Evolutionary conservation across 2,888 invertebrate species (phyloP).

Genomic region (Heliothis peltigera): DNA sequence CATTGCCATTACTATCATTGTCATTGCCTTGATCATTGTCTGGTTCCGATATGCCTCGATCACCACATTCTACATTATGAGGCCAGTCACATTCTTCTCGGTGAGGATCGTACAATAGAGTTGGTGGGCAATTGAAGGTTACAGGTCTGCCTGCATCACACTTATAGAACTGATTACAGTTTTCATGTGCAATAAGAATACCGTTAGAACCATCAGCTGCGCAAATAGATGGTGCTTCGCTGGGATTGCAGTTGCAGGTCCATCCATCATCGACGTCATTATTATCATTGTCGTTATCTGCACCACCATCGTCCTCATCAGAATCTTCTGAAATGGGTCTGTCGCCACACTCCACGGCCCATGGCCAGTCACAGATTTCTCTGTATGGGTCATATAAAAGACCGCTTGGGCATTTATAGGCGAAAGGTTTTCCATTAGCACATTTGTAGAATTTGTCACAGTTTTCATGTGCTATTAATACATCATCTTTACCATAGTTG

Average conservation of each 20-base stretch:
- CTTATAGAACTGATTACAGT: conserved; percentile 65
- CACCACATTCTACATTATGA: conserved; percentile 58
- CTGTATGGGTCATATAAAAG: conserved; percentile 62
- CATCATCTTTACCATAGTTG: conserved; percentile 35
- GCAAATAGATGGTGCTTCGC: conserved; percentile 66
- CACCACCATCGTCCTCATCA: conserved; percentile 29
- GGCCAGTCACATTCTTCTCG: conserved; percentile 64
- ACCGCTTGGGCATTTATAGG: conserved; percentile 51
- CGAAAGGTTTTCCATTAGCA: conserved; percentile 60
- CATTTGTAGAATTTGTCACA: conserved; percentile 69
- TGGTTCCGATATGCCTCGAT: conserved; percentile 49
- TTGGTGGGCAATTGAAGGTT: conserved; percentile 47
- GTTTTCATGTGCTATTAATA: conserved; percentile 64
- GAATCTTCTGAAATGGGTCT: conserved; percentile 50
- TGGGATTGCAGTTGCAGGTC: conserved; percentile 63
- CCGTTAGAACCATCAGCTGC: conserved; percentile 61
- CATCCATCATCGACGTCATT: conserved; percentile 26
- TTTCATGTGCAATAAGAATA: conserved; percentile 60
- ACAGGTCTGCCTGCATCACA: conserved; percentile 61
- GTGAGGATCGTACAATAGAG: conserved; percentile 62
- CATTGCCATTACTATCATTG: conserved; percentile 28
- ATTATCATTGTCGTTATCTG: conserved; percentile 34
- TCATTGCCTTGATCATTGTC: conserved; percentile 27
- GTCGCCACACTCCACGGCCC: conserved; percentile 65
- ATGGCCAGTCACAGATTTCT: conserved; percentile 67